Evolutionary conservation across 2,113 vertebrate genomes (phyloP).

Genomic region (Fukomys damarensis): DNA sequence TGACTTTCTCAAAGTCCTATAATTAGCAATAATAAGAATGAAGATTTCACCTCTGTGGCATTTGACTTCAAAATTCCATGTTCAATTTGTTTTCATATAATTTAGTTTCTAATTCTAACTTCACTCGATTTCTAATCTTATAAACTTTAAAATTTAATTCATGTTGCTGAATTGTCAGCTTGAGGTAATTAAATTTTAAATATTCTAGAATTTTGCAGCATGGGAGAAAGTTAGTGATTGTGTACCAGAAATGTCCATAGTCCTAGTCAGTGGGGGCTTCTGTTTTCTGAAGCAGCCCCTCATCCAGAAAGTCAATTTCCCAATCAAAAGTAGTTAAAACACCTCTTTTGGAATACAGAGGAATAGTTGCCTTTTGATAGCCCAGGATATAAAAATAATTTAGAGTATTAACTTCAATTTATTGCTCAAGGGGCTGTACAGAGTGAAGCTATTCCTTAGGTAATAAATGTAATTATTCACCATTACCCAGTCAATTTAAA

Average conservation of each 20-base stretch:
- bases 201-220: neutral
- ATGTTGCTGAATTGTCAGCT: neutral
- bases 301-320: conserved; percentile 5
- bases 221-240: conserved; percentile 10
- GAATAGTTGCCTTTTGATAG: neutral
- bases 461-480: conserved; percentile 48
- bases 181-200: conserved; percentile 32
- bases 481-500: conserved; percentile 30
- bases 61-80: neutral
- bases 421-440: neutral
- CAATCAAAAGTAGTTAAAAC: conserved; percentile 5
- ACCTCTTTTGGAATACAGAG: neutral
- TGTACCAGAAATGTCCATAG: neutral
- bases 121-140: neutral
- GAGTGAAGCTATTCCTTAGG: neutral
- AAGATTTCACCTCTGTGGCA: neutral
- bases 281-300: conserved; percentile 11
- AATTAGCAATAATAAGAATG: neutral
- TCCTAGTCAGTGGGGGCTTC: neutral
- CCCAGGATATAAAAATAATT: conserved; percentile 10
- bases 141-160: conserved; percentile 24
- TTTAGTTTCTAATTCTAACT: conserved; percentile 17
- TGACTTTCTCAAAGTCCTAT: neutral
- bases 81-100: neutral
- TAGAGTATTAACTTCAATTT: conserved; percentile 52